Conservation (phyloP, 1,140 invertebrate species). For the Archivesica marissinica region DNA sequence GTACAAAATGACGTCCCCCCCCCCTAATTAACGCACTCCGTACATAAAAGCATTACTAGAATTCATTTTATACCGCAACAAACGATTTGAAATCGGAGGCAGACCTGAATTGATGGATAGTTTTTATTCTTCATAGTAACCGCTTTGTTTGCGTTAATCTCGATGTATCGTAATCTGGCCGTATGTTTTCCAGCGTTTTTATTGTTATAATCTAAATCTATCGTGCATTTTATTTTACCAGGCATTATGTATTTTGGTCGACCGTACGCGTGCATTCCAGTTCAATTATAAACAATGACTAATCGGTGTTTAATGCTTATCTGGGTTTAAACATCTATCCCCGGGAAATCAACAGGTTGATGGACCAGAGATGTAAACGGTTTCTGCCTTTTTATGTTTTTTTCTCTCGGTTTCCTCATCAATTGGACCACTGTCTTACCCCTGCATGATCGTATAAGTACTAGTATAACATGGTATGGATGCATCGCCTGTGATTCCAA, state of each 20-base stretch:
- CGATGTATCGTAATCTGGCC: not conserved
- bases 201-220: slow-evolving; percentile 4
- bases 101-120: not conserved
- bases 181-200: not conserved
- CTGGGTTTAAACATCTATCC: too few species aligned
- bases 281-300: slow-evolving; percentile 1
- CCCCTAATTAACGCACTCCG: too few species aligned
- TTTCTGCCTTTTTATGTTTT: too few species aligned
- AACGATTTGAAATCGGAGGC: not conserved
- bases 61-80: slow-evolving; percentile 22
- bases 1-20: not conserved
- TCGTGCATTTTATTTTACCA: not conserved
- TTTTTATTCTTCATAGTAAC: slow-evolving; percentile 16
- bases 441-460: too few species aligned
- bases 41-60: slow-evolving; percentile 2
- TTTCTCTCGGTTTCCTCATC: too few species aligned
- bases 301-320: not conserved
- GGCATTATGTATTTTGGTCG: not conserved
- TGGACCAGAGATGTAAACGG: too few species aligned
- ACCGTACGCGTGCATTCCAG: not conserved
- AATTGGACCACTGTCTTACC: too few species aligned
- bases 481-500: too few species aligned
- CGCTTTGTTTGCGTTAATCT: slow-evolving; percentile 11
- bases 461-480: too few species aligned
- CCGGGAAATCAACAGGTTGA: too few species aligned